Percentiles rank a stretch among this genome's conserved stretches.
phyloP scores from a whole-genome alignment of 2,888 invertebrate species.

The Drosophila subsilvestris region DNA sequence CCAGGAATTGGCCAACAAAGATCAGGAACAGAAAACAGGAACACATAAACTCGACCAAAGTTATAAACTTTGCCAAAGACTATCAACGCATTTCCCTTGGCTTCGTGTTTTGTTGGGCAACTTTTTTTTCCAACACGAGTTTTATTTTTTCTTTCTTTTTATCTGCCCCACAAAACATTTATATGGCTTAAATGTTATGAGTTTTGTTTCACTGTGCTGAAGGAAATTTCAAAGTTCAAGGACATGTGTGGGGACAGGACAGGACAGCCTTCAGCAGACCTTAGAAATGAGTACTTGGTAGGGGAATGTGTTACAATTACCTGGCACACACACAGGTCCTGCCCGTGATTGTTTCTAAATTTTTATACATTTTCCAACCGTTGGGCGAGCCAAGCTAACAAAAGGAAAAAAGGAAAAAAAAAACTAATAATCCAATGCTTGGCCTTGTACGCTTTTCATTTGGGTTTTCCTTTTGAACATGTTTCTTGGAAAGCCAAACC shows the following conservation, averaged over 20 bases:
- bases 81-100: constrained; percentile 2
- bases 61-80: neutral
- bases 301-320: constrained; percentile 26
- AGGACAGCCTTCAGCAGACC: constrained; percentile 2
- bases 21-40: neutral
- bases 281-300: neutral
- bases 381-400: neutral
- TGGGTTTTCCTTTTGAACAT: constrained; percentile 32
- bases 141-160: constrained; percentile 1
- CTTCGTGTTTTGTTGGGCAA: constrained; percentile 8
- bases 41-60: neutral
- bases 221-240: constrained; percentile 59
- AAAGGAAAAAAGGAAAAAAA: neutral
- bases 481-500: constrained; percentile 15
- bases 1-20: neutral
- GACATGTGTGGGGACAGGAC: constrained; percentile 10
- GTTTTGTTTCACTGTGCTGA: neutral
- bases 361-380: constrained; percentile 10
- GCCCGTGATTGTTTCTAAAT: neutral
- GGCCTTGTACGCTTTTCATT: constrained; percentile 26
- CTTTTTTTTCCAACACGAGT: neutral
- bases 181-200: constrained; percentile 27
- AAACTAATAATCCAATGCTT: constrained; percentile 38
- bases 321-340: constrained; percentile 14
- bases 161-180: constrained; percentile 9